Evolutionary conservation across 2,113 vertebrate species (phyloP).

Genomic region (Aviceda subcristata): DNA sequence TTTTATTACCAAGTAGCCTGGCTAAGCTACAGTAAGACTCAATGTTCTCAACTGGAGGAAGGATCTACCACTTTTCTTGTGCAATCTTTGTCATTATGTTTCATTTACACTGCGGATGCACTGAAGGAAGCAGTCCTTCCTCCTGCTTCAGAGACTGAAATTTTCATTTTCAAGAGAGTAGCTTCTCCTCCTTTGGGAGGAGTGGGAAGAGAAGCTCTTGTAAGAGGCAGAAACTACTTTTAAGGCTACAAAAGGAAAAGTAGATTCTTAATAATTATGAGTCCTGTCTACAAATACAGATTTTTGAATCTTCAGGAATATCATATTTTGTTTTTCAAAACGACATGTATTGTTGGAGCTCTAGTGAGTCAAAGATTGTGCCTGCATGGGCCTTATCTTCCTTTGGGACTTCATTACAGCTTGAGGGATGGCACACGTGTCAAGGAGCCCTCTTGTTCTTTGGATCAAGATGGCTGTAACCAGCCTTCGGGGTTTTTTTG

Average conservation of each 20-base stretch:
- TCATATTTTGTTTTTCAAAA: neutral
- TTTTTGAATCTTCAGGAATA: neutral
- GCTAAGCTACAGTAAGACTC: neutral
- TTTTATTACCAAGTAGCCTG: neutral
- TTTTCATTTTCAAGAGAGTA: neutral
- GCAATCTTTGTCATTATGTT: neutral
- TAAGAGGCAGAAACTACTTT: neutral
- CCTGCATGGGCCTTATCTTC: neutral
- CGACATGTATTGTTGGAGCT: neutral
- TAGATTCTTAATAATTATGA: neutral
- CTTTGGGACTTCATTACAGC: conserved; percentile 38
- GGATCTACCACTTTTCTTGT: neutral
- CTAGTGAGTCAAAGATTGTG: neutral
- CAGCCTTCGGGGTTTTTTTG: neutral
- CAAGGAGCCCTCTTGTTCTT: neutral
- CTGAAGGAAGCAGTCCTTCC: neutral
- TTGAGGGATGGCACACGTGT: neutral
- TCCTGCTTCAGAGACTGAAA: neutral
- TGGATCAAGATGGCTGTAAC: neutral
- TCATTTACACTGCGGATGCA: fast-evolving
- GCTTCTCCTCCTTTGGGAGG: neutral
- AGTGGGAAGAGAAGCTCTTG: neutral
- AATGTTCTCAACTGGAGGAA: neutral
- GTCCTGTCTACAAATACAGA: neutral
- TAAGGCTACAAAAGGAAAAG: neutral